Evolutionary conservation across 2,888 invertebrate genomes (phyloP), one percentile per base, ranked within the genome.

Genomic region (Drosophila peninsularis): DNA sequence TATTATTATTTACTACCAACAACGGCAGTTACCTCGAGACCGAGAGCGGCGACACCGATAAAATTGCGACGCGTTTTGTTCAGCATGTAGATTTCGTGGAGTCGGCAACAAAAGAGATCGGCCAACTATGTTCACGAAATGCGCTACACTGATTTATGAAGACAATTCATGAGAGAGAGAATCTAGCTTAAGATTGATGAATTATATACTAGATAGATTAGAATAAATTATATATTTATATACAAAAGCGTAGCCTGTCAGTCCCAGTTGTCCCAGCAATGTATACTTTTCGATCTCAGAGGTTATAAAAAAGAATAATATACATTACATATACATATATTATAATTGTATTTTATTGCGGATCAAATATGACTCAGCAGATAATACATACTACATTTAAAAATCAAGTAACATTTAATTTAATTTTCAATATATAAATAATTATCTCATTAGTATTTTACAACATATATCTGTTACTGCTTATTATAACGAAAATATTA

Each of bases 11-110:
- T 84, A 73, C 71, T 86, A 81, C 88, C 82, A 83, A 88, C 89
- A 81, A 78, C 84, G 63, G 45, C 75, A 78, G 71, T 81, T 84
- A 81, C 58, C 67, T 70, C 34, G 52, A 47, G 39, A 27, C 53
- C 24, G 49, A 56, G 70, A 65, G 67, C 72, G 78, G 62, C 72
- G 78, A 78, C 75, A 75, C 66, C 79, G 87, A 88, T 83, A 88
- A 88, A 88, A 88, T 71, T 86, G 75, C 83, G 78, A 82, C 74
- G 87, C 82, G 82, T 66, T 72, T 75, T 71, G 37, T 80, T 83
- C 78, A 88, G 88, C 78, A 77, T 82, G 86, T 82, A 67, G 87
- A 75, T 69, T 72, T 80, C 75, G 27, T 54, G 53, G 37, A 72
- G 67, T 62, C 32, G 61, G 32, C 37, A 11, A 56, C 17, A 27